Base-by-base conservation (phyloP, 2,797 vertebrate species). In the Cichlasoma orientale region DNA sequence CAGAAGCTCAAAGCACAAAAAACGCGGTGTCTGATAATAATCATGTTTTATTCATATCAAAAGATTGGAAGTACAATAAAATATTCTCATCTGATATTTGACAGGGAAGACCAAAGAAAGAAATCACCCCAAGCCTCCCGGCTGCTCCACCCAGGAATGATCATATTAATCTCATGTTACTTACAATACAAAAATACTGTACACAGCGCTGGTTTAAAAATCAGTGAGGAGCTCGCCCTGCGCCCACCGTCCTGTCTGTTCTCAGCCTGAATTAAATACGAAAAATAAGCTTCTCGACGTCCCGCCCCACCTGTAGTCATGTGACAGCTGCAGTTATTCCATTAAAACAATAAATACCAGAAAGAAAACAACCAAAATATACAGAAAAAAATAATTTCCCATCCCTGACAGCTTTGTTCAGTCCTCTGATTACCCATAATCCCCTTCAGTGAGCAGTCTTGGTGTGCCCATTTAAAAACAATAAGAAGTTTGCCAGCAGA, bases 111-210 rank as follows among this genome's bases (percentile, higher is more conserved):
- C 84, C 57, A 89, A 89, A 87, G 82, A 94, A 90, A 86, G 83
- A 90, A 92, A 88, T 81, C 74, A 82, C 79, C 88, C 80, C 78
- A 18, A 61, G 47, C 25, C 53, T 36, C 78, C 85, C 90, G 59
- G 72, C 79, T 33, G 74, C 78, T 68, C 61, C 18, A 18, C 72
- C 82, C 84, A 72, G 59, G 31, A 85, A 72, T 53, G 23, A 81
- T 54, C 78, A 68, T 54, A 68, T 69, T 77, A 80, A 89, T 90
- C 88, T 89, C 82, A 91, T 83, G 87, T 89, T 92, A 92, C 88
- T 94, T 93, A 89, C 78, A 92, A 92, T 95, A 95, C 74, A 95
- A 95, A 96, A 96, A 96, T 96, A 96, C 95, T 96, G 94, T 95
- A 95, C 94, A 95, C 88, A 88, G 88, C 79, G 83, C 77, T 76